Evolutionary conservation across 2,797 vertebrate genomes (phyloP).

Genomic region (Moxostoma hubbsi): DNA sequence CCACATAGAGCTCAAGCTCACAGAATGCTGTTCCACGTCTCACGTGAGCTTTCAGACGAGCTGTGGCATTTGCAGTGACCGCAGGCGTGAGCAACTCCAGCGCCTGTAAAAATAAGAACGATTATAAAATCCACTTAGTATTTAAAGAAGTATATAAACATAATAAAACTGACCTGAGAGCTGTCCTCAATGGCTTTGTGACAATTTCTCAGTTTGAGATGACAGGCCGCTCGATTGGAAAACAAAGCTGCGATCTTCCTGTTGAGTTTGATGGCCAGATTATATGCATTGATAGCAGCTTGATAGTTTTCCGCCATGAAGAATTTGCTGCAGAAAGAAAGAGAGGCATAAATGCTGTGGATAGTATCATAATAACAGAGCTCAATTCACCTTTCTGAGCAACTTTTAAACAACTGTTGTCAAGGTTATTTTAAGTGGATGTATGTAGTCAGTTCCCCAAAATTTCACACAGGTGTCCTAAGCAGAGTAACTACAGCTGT

Average conservation of each 20-base stretch:
- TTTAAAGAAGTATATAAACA: not conserved
- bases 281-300: constrained; percentile 88
- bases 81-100: constrained; percentile 87
- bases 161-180: constrained; percentile 80
- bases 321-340: constrained; percentile 77
- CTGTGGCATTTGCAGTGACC: constrained; percentile 82
- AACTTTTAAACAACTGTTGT: not conserved
- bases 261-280: constrained; percentile 86
- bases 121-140: not conserved
- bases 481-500: not conserved
- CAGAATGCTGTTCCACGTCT: constrained; percentile 91
- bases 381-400: too few species aligned
- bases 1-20: constrained; percentile 87
- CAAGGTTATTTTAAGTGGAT: not conserved
- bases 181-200: constrained; percentile 93
- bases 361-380: not conserved
- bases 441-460: not conserved
- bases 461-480: not conserved
- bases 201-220: constrained; percentile 89
- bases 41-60: constrained; percentile 85
- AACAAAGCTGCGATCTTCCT: constrained; percentile 82
- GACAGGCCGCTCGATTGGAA: constrained; percentile 93
- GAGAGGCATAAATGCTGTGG: not conserved
- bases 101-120: constrained; percentile 74
- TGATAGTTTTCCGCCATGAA: constrained; percentile 85